Percentiles rank a stretch among this genome's conserved stretches.
phyloP scores from a whole-genome alignment of 2,888 invertebrate species.

The Eupithecia subumbrata region DNA sequence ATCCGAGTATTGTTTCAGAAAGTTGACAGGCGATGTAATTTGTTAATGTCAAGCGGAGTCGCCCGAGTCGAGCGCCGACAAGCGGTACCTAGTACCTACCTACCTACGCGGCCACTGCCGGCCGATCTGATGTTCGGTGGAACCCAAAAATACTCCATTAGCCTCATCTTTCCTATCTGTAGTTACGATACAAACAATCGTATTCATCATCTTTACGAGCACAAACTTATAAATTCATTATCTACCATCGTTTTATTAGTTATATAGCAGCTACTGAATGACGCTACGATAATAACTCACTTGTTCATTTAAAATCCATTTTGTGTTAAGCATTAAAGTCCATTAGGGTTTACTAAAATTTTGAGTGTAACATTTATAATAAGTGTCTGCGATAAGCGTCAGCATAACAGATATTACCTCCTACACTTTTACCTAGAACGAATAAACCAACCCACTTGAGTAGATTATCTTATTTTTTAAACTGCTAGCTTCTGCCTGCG shows the following conservation, averaged over 20 bases:
- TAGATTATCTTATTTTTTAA: constrained; percentile 11
- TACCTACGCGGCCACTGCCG: constrained; percentile 52
- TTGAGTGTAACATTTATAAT: constrained; percentile 67
- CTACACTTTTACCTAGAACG: constrained; percentile 51
- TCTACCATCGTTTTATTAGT: constrained; percentile 69
- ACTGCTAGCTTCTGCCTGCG: no score
- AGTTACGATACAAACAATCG: constrained; percentile 71
- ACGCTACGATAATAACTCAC: constrained; percentile 67
- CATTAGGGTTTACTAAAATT: constrained; percentile 62
- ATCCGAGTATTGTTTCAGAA: constrained; percentile 75
- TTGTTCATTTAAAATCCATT: constrained; percentile 62
- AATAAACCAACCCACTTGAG: constrained; percentile 10
- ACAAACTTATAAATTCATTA: constrained; percentile 64
- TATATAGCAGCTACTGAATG: constrained; percentile 69
- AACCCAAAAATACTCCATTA: constrained; percentile 72
- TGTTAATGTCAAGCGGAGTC: constrained; percentile 76
- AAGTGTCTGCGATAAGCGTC: constrained; percentile 62
- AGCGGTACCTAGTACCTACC: constrained; percentile 47
- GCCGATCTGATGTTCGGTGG: constrained; percentile 55
- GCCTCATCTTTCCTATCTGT: constrained; percentile 61
- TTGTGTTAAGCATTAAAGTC: constrained; percentile 54
- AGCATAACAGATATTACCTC: constrained; percentile 55
- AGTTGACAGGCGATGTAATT: constrained; percentile 80
- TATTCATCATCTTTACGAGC: constrained; percentile 69
- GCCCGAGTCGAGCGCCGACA: constrained; percentile 49